Evolutionary conservation across 2,113 vertebrate genomes (phyloP), one percentile per base, ranked within the genome.

Genomic region (Phoenicopterus ruber): DNA sequence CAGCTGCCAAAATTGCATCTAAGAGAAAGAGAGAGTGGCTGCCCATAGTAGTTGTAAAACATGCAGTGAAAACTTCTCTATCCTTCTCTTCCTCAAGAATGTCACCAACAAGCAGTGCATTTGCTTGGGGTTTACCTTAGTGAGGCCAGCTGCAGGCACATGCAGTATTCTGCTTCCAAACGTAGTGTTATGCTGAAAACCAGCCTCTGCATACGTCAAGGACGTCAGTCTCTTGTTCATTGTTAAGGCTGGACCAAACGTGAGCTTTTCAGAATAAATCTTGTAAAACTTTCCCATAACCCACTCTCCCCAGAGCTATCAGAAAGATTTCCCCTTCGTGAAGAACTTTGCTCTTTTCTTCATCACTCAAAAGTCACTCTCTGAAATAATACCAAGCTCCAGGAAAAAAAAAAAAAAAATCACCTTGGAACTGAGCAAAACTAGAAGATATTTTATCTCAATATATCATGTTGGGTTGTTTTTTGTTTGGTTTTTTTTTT

Each of bases 241-340:
- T 80, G 38, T 55, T 83, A 81, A 0, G 2, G 31, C 36, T 46
- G 82, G 49, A 85, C 28, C 78, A 79, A 94, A 89, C 18, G n/a
- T 46, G 25, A 94, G 46, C 22, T 89, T 93, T 94, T 72, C 57
- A 89, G 91, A 86, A 90, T 61, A 90, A 80, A 87, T 69, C 70
- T 46, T 69, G 6, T 65, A 85, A 71, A 88, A 63, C 0, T 3
- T 94, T 89, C 66, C 52, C 50, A 66, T 71, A 91, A 19, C 63
- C 80, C 77, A 85, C n/a, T 72, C 54, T 84, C 80, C 55, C 61
- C 73, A 77, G 62, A 85, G 65, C 61, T 89, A 93, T 66, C 88
- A 92, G 44, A 70, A 90, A 94, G 86, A 94, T 79, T 76, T 84
- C 44, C 73, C 32, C 7, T 92, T 93, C 73, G 69, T 91, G 83